These are phyloP conservation scores for Brotogeris chrysoptera DNA, from an alignment of 2,797 vertebrate species.

Conservation along the genomic window DNA sequence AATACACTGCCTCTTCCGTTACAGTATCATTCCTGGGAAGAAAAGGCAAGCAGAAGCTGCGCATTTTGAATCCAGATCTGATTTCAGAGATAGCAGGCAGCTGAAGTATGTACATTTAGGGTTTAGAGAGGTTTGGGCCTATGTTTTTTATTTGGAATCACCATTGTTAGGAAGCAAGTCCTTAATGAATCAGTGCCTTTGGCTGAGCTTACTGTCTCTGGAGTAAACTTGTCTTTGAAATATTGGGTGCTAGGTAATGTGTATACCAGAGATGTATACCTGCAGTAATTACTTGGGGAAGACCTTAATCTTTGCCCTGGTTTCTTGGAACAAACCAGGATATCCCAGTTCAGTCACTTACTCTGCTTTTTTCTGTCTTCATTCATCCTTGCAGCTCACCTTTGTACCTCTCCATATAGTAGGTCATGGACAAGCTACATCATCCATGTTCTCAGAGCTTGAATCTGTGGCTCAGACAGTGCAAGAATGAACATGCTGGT, in stretches of 20 bases:
- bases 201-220: background rate
- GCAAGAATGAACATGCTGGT: background rate
- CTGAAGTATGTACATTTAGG: background rate
- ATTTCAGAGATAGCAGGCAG: conserved; percentile 39
- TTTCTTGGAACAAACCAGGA: background rate
- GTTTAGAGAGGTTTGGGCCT: background rate
- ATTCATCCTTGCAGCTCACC: background rate
- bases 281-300: background rate
- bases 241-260: background rate
- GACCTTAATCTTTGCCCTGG: background rate
- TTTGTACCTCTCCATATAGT: background rate
- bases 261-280: background rate
- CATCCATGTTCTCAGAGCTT: background rate
- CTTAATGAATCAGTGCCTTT: background rate
- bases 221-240: background rate
- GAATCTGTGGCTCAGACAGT: background rate
- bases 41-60: background rate
- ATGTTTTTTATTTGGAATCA: background rate
- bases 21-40: conserved; percentile 47
- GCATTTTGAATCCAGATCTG: conserved; percentile 7
- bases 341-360: background rate
- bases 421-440: background rate
- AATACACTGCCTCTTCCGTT: conserved; percentile 39
- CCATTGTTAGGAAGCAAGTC: background rate
- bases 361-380: background rate